Percentiles rank a stretch among this genome's conserved stretches.
Evolutionary conservation across 2,113 vertebrate genomes (phyloP).

Genomic region (Typhlomys cinereus): DNA sequence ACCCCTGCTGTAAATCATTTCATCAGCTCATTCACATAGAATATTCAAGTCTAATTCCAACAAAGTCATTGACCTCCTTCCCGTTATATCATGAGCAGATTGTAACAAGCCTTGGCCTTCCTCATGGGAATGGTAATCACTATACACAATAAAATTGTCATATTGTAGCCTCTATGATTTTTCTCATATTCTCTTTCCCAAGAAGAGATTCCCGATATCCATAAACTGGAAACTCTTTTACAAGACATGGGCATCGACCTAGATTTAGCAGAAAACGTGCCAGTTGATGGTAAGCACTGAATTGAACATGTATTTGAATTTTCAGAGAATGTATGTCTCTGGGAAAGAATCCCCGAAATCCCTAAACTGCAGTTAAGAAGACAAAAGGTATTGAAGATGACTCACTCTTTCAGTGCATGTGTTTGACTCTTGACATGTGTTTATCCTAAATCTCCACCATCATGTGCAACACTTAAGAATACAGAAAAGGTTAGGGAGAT

Average conservation of each 20-base stretch:
- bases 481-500: background rate
- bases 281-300: slow-evolving; percentile 22
- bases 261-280: background rate
- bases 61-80: background rate
- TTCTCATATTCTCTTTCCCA: background rate
- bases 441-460: background rate
- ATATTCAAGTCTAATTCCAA: background rate
- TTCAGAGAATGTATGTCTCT: background rate
- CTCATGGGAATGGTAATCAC: background rate
- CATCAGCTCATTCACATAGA: background rate
- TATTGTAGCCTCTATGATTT: background rate
- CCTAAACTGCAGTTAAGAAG: slow-evolving; percentile 24
- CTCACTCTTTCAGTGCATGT: background rate
- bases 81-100: background rate
- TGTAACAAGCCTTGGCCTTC: background rate
- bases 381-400: background rate
- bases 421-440: slow-evolving; percentile 4
- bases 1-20: background rate
- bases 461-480: background rate
- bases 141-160: background rate
- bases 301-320: slow-evolving; percentile 9
- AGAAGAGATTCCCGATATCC: slow-evolving; percentile 12
- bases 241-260: background rate
- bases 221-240: background rate
- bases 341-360: background rate